phyloP scores from a whole-genome alignment of 2,888 invertebrate species.

The Microplitis deprimator region DNA sequence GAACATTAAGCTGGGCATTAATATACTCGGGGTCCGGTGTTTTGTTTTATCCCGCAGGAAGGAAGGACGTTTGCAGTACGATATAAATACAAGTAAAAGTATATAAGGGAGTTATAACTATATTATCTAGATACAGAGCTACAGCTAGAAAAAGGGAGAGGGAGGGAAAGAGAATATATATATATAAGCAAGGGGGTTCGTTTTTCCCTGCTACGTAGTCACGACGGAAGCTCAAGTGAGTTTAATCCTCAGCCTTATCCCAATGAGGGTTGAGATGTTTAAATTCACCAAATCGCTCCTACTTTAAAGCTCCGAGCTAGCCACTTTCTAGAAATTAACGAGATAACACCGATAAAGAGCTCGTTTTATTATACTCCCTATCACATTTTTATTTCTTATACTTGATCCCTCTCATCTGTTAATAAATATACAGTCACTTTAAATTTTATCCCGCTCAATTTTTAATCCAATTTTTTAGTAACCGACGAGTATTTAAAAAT shows the following conservation, averaged over 20 bases:
- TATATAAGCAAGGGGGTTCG: constrained; percentile 19
- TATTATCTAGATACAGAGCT: constrained; percentile 22
- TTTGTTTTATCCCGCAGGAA: constrained; percentile 72
- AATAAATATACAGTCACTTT: not conserved
- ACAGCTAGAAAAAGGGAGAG: constrained; percentile 45
- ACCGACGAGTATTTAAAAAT: too few species aligned
- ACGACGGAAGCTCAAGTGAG: constrained; percentile 39
- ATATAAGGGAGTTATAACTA: not conserved
- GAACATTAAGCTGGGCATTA: constrained; percentile 71
- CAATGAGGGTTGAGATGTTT: constrained; percentile 60
- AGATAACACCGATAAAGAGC: constrained; percentile 61
- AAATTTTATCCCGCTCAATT: not conserved
- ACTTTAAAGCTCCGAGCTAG: constrained; percentile 39
- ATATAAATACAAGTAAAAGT: constrained; percentile 6
- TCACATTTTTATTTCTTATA: constrained; percentile 10
- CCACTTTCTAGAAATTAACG: constrained; percentile 59
- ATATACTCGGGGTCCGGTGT: constrained; percentile 70
- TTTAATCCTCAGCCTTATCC: constrained; percentile 65
- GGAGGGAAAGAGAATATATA: constrained; percentile 44
- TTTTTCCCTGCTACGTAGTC: not conserved
- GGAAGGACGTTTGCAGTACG: constrained; percentile 52
- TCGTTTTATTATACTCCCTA: constrained; percentile 46
- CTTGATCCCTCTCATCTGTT: not conserved
- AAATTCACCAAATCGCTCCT: constrained; percentile 68
- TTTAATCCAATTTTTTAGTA: too few species aligned